A percentile compares a stretch with the other conserved stretches of the same genome.
phyloP scores from a whole-genome alignment of 2,888 invertebrate genomes.

The Timema podura region DNA sequence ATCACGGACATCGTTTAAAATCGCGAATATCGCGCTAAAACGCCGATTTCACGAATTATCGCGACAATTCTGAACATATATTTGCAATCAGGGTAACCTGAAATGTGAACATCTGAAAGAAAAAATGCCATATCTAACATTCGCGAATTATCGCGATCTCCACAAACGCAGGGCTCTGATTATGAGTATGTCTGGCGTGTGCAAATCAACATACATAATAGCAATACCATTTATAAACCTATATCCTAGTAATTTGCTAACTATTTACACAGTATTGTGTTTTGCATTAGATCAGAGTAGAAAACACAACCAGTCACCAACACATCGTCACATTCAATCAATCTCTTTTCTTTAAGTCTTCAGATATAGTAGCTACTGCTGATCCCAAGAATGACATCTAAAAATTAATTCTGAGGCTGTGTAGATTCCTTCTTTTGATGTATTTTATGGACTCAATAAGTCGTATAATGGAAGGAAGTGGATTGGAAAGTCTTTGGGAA shows the following conservation, averaged over 20 bases:
- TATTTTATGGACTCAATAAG: not conserved
- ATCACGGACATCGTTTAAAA: no score
- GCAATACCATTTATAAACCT: conserved; percentile 9
- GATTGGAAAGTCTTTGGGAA: not conserved
- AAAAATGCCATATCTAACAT: no score
- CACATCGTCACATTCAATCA: not conserved
- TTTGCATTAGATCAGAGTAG: conserved; percentile 2
- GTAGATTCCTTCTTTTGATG: not conserved
- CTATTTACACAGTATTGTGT: not conserved
- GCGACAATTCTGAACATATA: no score
- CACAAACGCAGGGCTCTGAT: no score
- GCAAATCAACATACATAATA: not conserved
- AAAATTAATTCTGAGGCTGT: conserved; percentile 8
- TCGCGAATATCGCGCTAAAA: no score
- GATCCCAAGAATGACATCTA: not conserved
- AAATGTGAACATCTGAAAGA: no score
- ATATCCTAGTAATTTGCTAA: not conserved
- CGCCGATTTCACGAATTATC: no score
- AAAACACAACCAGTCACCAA: not conserved
- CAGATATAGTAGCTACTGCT: not conserved
- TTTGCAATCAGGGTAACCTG: no score
- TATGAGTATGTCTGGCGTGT: not conserved
- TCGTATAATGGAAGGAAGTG: conserved; percentile 10
- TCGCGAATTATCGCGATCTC: no score
- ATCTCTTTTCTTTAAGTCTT: not conserved